Conservation (phyloP, 1,140 invertebrate species). For the Bombus polaris region DNA sequence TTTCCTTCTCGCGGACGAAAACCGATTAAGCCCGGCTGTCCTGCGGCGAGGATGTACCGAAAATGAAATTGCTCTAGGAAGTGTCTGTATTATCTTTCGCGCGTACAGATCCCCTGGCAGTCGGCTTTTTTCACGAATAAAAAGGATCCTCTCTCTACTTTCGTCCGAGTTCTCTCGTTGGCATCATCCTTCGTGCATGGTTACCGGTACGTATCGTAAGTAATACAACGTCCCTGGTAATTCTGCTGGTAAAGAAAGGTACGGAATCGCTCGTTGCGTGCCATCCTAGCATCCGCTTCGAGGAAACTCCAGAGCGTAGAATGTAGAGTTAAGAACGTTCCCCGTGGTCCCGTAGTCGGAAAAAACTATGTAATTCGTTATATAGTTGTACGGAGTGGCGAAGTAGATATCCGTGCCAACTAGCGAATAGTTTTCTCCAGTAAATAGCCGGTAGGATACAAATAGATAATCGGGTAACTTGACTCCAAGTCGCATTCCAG, state of each 20-base stretch:
- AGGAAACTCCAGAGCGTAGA: neutral
- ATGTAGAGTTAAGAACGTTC: neutral
- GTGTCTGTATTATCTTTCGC: constrained; percentile 65
- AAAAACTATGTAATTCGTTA: neutral
- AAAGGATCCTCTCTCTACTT: constrained; percentile 28
- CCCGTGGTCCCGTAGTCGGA: neutral
- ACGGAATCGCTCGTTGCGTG: neutral
- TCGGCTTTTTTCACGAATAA: constrained; percentile 35
- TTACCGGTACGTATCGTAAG: constrained; percentile 16
- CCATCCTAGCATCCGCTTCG: neutral
- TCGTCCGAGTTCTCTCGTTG: constrained; percentile 16
- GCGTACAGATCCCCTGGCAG: constrained; percentile 24
- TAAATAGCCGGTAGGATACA: too few relatives aligned
- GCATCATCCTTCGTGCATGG: neutral
- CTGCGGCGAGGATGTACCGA: constrained; percentile 57
- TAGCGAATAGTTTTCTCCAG: neutral
- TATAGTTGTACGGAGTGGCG: neutral
- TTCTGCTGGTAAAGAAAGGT: neutral
- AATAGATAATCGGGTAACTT: neutral
- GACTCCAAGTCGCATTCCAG: neutral
- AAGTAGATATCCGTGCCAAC: neutral
- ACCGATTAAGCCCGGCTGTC: constrained; percentile 66
- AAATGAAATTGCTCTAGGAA: constrained; percentile 69
- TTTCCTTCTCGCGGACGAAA: constrained; percentile 59
- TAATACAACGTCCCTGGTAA: constrained; percentile 16